Evolutionary conservation across 2,113 vertebrate genomes (phyloP), one percentile per base, ranked within the genome.

Genomic region (Salvelinus alpinus): DNA sequence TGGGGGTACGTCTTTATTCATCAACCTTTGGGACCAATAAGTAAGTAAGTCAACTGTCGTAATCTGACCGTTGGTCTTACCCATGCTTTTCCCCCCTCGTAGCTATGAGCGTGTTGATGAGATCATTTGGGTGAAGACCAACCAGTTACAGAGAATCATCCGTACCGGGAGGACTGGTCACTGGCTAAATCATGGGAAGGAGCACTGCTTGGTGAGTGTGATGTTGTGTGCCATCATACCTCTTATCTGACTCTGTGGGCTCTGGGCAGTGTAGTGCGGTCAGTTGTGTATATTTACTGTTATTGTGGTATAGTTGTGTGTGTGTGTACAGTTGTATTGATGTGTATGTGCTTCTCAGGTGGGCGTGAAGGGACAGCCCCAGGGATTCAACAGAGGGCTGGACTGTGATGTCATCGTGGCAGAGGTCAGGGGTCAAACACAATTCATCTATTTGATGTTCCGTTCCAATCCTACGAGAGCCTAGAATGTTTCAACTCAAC

Each of bases 71-170:
- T 1, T 0, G 11, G 0, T 22, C 1, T 12, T 44, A 11, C 9
- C 11, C 72, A 3, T 29, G 7, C 5, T 70, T 3, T 34, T 34
- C 5, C 6, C 5, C 18, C 54, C 16, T 76, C 57, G 74, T 76
- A 94, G 96, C 59, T 98, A 98, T 4, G 96, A 98, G 62, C 94
- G 95, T 3, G 94, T 96, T 0, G 96, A 98, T 84, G 96, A 98
- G 88, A 97, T 98, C 75, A 98, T 98, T 73, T 98, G 96, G 96
- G 96, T 98, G 82, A 98, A 98, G 91, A 98, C 96, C 51, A 98
- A 98, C 87, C 96, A 97, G 81, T 92, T 98, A 54, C 96, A 98
- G 85, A 94, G 96, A 71, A 54, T 54, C 16, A 54, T 54, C 16
- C 51, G 51, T 7, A 54, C 51, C 16, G 51, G 51, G 5, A 54